Base-by-base conservation (phyloP, 30 jellyfish, hydroid and myxozoan genomes). In the Chrysaora quinquecirrha region DNA sequence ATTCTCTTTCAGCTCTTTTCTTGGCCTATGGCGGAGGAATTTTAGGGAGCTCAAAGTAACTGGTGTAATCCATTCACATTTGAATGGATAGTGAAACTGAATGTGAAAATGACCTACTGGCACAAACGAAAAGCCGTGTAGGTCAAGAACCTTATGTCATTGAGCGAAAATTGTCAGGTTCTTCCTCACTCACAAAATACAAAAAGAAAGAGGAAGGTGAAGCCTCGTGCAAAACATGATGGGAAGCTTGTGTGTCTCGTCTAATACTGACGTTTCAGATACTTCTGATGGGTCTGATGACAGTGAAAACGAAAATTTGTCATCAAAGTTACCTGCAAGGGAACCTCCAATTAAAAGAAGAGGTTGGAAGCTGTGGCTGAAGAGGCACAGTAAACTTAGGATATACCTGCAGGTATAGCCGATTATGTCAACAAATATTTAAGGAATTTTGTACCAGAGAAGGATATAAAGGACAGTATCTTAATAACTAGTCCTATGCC, bases 381-480 rank as follows among this genome's bases (percentile, higher is more conserved):
- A 16, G 58, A 43, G 16, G 58, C 58, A 6, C 58, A 43, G 58
- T 43, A 43, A 9, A 43, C 9, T 16, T 43, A 16, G 58, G 85
- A 73, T 7, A 48, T 73, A 48, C 85, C 85, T 0, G 33, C 47
- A 11, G 34, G 30, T 21, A 24, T 73, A 20, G 76, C 50, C 28
- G 80, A 48, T 47, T 73, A 73, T 48, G 43, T 33, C 9, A 73
- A 38, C 48, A 73, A 73, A 73, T 73, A 73, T 31, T 22, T 73
- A 12, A 31, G 27, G 48, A 47, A 49, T n/a, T 73, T 38, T 33
- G 85, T 34, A 14, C 85, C 78, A 9, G 80, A 73, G 9, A 73
- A 48, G 46, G 85, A 73, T 48, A 9, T 48, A 25, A 73, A 43
- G 50, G 85, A 73, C 76, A 38, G 78, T 38, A 31, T 73, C 22